phyloP scores from a whole-genome alignment of 2,888 invertebrate species.

The Lasioglossum malachurum region DNA sequence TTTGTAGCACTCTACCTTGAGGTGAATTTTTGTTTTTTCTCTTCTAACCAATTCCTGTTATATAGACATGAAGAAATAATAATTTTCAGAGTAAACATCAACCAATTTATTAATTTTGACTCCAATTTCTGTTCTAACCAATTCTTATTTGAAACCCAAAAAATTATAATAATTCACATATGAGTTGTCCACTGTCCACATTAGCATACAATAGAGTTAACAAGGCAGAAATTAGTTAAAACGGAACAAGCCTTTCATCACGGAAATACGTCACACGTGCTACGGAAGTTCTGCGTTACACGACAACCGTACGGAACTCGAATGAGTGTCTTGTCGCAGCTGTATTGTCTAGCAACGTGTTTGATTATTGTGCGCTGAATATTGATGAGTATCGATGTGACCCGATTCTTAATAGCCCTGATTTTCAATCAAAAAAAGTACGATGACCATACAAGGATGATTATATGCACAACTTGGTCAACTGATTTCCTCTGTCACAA shows the following conservation, averaged over 20 bases:
- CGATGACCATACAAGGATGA: background rate
- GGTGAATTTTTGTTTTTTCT: background rate
- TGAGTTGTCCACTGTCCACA: background rate
- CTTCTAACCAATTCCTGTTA: background rate
- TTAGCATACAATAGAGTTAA: background rate
- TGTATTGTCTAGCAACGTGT: slow-evolving; percentile 11
- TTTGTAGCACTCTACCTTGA: background rate
- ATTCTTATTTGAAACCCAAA: background rate
- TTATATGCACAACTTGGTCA: background rate
- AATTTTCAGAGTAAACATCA: no score
- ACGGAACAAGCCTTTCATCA: background rate
- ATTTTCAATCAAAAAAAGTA: background rate
- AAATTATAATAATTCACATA: background rate
- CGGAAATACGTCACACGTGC: slow-evolving; percentile 12
- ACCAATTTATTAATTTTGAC: background rate
- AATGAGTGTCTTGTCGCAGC: background rate
- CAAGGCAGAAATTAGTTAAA: background rate
- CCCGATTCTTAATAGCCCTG: background rate
- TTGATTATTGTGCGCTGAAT: slow-evolving; percentile 2
- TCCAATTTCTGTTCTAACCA: background rate
- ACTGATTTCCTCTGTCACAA: background rate
- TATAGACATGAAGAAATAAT: background rate
- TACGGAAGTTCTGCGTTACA: slow-evolving; percentile 7
- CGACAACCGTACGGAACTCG: slow-evolving; percentile 13
- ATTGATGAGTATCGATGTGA: slow-evolving; percentile 5